phyloP scores from a whole-genome alignment of 53 echinoderm and acorn worm genomes.

The Hippasteria phrygiana region DNA sequence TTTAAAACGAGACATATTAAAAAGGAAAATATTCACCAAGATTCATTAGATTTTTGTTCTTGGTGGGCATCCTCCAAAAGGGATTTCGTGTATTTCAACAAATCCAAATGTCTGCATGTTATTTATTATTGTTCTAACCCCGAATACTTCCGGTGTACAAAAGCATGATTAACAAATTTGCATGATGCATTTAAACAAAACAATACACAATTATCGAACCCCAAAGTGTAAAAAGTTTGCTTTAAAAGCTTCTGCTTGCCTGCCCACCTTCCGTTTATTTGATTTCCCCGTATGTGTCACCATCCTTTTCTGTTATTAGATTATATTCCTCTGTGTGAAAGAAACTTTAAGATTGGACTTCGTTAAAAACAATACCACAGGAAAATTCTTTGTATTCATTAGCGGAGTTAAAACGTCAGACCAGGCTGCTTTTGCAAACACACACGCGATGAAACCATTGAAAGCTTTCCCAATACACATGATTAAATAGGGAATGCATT shows the following conservation, averaged over 20 bases:
- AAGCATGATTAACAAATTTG: conserved; percentile 28
- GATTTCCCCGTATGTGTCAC: background rate
- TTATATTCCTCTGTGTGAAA: background rate
- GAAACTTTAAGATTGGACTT: background rate
- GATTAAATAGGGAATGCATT: conserved; percentile 40
- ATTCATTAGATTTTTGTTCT: no score
- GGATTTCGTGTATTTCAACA: no score
- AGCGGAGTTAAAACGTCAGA: background rate
- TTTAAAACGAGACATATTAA: no score
- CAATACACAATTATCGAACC: background rate
- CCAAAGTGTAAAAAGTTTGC: background rate
- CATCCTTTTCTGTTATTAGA: background rate
- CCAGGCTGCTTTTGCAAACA: background rate
- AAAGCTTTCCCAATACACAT: conserved; percentile 51
- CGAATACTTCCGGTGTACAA: background rate
- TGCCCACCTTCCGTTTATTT: background rate
- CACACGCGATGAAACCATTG: background rate
- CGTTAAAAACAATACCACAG: background rate
- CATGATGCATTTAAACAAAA: background rate
- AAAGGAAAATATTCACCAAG: no score
- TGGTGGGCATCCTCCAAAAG: no score
- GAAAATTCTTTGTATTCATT: background rate
- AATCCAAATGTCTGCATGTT: background rate
- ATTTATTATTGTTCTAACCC: background rate
- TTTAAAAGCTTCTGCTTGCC: background rate